Evolutionary conservation across 2,797 vertebrate species (phyloP), one percentile per base, ranked within the genome.

Genomic region (Tamandua tetradactyla): DNA sequence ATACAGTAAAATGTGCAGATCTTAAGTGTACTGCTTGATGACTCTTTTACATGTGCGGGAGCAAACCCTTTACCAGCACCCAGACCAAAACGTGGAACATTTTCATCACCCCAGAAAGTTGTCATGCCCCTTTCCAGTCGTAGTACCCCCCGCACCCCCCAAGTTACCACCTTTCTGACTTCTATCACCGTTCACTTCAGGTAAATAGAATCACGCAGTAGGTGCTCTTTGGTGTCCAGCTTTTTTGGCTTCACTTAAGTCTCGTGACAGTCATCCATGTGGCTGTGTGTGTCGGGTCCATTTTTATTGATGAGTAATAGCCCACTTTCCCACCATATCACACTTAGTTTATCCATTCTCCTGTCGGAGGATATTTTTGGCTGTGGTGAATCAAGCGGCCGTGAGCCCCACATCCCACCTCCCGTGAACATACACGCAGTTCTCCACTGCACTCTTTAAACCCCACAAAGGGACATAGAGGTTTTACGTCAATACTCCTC

Each of bases 271-370:
- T 32, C 59, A 59, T 8, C 83, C 1, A 1, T 4, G 14, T 14
- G 13, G 2, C 1, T 5, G 47, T 0, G 1, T 11, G 15, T 3
- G 49, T 27, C 5, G 0, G 32, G 11, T 7, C 15, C 49, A 49
- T n/a, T 6, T 0, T 14, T 68, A 23, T 2, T 3, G 57, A 68
- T n/a, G 81, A 90, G 47, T 6, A 17, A 64, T 1, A 0, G 44
- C 71, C 44, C 64, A 1, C 0, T 0, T 10, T 23, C 0, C 1
- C 35, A 6, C 0, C 0, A 2, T 1, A 8, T 27, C 22, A n/a
- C n/a, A n/a, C n/a, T n/a, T n/a, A n/a, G n/a, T n/a, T n/a, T n/a
- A n/a, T n/a, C n/a, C n/a, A n/a, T 4, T 42, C 32, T 44, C 64
- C 66, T 1, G 0, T 14, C 14, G 66, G 4, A 13, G 59, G 13